Base-by-base conservation (phyloP, 2,113 vertebrate species). In the Tragelaphus strepsiceros region DNA sequence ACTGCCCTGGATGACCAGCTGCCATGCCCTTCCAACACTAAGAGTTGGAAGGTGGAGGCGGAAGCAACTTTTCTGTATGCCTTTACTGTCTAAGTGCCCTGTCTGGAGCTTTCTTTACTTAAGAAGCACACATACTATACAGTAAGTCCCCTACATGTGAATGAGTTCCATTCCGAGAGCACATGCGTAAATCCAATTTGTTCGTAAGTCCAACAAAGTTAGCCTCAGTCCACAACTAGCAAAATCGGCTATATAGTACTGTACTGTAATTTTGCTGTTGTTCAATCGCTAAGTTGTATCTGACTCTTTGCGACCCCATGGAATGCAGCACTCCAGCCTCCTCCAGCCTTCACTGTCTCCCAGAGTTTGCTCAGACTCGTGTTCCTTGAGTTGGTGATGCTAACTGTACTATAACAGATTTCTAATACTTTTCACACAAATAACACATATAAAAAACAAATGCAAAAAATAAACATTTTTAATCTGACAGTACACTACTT, bases 101-200 rank as follows among this genome's bases (percentile, higher is more conserved):
- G 35, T 82, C 83, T 30, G 26, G 97, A 93, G 56, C 81, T 92
- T 92, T 26, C 84, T 96, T 96, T 96, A 94, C 53, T 93, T 86
- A 62, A 90, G 2, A 93, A 11, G 54, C 88, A 84, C 88, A 54
- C 19, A 15, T 82, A 82, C 49, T 13, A 19, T 82, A 22, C 1
- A 82, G 21, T 43, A 74, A 43, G 71, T 74, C 21, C 35, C 35
- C 35, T 74, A 24, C 71, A 43, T 24, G 21, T 74, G 71, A 39
- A 43, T 39, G 71, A 74, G 21, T 43, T 24, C 71, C 71, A 39
- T 74, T 3, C 21, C 21, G 0, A 74, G 71, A 74, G 71, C 71
- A 24, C 5, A 0, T 43, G 19, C 21, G 24, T 6, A 43, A 74
- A 43, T 74, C 11, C 71, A 3, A 74, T 43, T 74, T 43, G 35